Conservation (phyloP, 2,113 vertebrate genomes). For the Leptobrachium leishanense region DNA sequence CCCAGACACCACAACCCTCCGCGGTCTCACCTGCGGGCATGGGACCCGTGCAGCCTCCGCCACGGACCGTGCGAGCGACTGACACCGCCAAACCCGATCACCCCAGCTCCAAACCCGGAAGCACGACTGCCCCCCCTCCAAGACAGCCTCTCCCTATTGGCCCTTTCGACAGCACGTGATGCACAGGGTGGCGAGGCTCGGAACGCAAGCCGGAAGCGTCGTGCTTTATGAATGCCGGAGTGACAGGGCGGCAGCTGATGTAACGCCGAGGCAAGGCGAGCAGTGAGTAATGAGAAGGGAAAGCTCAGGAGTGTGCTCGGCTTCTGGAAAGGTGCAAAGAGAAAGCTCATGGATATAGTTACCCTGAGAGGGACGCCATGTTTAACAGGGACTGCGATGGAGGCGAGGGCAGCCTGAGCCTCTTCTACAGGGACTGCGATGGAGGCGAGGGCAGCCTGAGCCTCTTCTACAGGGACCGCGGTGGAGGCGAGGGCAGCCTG, state of each 20-base stretch:
- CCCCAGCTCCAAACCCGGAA: neutral
- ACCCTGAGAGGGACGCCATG: no score
- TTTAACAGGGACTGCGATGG: no score
- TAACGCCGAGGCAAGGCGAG: neutral
- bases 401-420: no score
- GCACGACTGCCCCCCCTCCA: neutral
- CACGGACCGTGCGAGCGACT: neutral
- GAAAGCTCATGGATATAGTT: no score
- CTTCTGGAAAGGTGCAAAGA: no score
- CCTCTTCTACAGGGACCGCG: no score
- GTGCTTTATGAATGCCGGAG: neutral
- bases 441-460: no score
- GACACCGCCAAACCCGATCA: neutral
- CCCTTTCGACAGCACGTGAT: neutral
- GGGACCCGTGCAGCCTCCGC: neutral
- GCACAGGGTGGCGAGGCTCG: neutral
- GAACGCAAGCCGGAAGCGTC: neutral
- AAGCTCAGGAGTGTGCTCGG: neutral
- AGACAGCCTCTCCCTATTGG: neutral
- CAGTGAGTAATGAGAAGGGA: neutral
- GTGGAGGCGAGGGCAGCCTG: no score
- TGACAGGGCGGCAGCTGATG: neutral
- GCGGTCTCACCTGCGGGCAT: slow-evolving; percentile 19
- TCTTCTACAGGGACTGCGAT: no score
- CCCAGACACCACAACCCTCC: neutral